A percentile compares a stretch with the other conserved stretches of the same genome.
Evolutionary conservation across 2,888 invertebrate genomes (phyloP).

Genomic region (Acronicta leporina): DNA sequence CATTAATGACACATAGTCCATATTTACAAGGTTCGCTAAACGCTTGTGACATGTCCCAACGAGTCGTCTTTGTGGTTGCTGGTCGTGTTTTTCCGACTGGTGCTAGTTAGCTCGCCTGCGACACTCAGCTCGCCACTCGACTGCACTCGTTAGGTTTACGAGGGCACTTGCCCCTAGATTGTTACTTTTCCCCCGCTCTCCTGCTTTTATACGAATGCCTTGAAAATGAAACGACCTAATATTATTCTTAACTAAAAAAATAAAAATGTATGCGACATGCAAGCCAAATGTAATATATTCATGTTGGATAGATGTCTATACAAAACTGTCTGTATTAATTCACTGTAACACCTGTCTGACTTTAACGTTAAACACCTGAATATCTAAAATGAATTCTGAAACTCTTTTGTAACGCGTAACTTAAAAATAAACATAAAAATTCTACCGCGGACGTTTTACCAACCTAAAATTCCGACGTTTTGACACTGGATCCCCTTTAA

Average conservation of each 20-base stretch:
- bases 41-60: constrained; percentile 19
- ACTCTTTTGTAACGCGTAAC: constrained; percentile 4
- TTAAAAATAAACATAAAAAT: constrained; percentile 5
- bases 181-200: constrained; percentile 70
- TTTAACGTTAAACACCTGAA: constrained; percentile 11
- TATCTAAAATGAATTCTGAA: constrained; percentile 7
- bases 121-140: constrained; percentile 69
- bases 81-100: constrained; percentile 56
- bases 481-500: constrained; percentile 54
- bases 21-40: constrained; percentile 18
- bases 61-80: constrained; percentile 35
- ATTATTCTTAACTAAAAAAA: constrained; percentile 57
- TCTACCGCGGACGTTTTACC: constrained; percentile 17
- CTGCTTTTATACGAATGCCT: constrained; percentile 56
- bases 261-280: constrained; percentile 3
- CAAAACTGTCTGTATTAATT: constrained; percentile 2
- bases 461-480: constrained; percentile 45
- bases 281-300: too few relatives aligned
- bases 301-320: too few relatives aligned
- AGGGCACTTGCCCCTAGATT: constrained; percentile 73
- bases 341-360: too few relatives aligned
- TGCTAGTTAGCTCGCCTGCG: constrained; percentile 75
- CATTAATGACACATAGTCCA: too few relatives aligned
- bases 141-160: constrained; percentile 76
- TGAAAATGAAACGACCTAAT: constrained; percentile 65